These are phyloP conservation scores for Dorcus parallelipipedus DNA, from an alignment of 2,888 invertebrate species.

Conservation along the genomic window DNA sequence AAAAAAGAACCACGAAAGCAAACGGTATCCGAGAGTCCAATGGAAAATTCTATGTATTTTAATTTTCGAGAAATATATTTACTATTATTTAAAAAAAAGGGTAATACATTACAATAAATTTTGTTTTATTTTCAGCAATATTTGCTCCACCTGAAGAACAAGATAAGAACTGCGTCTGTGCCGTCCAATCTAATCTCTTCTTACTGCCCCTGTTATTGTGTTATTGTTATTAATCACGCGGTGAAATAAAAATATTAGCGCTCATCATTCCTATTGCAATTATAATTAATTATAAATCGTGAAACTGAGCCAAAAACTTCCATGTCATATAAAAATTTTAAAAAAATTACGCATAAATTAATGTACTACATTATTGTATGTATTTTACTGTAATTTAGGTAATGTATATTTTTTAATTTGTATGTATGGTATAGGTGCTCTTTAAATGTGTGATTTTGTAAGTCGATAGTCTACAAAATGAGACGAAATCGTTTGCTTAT, in stretches of 20 bases:
- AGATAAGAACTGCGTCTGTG: neutral
- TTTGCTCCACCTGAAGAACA: slow-evolving; percentile 13
- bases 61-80: too few species aligned
- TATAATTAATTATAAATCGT: slow-evolving; percentile 2
- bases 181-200: neutral
- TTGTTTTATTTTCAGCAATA: slow-evolving; percentile 4
- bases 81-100: too few species aligned
- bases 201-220: neutral
- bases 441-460: too few species aligned
- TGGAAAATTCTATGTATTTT: too few species aligned
- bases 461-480: too few species aligned
- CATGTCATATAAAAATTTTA: slow-evolving; percentile 23
- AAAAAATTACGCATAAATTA: neutral
- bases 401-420: neutral
- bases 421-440: neutral
- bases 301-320: slow-evolving; percentile 22
- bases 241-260: slow-evolving; percentile 6
- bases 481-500: too few species aligned
- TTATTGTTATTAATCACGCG: slow-evolving; percentile 3
- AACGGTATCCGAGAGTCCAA: too few species aligned
- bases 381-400: slow-evolving; percentile 7
- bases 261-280: slow-evolving; percentile 1
- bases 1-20: too few species aligned
- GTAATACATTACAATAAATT: too few species aligned
- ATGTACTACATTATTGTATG: slow-evolving; percentile 19